Evolutionary conservation across 2,113 vertebrate genomes (phyloP).

Genomic region (Nyctibius bracteatus): DNA sequence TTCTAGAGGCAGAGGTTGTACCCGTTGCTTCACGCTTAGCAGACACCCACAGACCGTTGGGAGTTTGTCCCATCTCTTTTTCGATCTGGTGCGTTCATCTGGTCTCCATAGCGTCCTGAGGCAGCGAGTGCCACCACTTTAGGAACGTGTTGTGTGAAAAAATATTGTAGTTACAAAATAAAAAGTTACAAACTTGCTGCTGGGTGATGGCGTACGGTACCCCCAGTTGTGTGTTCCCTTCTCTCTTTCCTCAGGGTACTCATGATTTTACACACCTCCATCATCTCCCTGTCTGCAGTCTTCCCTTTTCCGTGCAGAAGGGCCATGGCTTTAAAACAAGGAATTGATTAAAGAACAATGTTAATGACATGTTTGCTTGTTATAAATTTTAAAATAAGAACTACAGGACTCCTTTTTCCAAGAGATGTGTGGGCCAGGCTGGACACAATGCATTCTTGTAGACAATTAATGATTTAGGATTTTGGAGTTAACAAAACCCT

Average conservation of each 20-base stretch:
- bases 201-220: background rate
- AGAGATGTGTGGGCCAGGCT: accelerated
- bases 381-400: background rate
- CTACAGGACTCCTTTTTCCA: background rate
- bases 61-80: background rate
- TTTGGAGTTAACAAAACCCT: background rate
- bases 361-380: background rate
- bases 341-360: background rate
- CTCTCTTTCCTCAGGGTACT: background rate
- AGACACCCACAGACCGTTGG: background rate
- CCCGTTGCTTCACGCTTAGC: background rate
- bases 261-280: background rate
- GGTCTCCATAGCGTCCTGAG: background rate
- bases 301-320: background rate
- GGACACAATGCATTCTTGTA: background rate
- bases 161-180: no score
- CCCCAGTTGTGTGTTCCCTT: background rate
- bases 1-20: background rate
- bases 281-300: background rate
- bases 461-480: background rate
- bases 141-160: background rate
- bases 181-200: background rate
- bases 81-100: background rate
- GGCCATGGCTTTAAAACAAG: background rate
- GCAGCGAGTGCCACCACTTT: background rate